Base-by-base conservation (phyloP, 1,140 invertebrate genomes). In the Drosophila littoralis region DNA sequence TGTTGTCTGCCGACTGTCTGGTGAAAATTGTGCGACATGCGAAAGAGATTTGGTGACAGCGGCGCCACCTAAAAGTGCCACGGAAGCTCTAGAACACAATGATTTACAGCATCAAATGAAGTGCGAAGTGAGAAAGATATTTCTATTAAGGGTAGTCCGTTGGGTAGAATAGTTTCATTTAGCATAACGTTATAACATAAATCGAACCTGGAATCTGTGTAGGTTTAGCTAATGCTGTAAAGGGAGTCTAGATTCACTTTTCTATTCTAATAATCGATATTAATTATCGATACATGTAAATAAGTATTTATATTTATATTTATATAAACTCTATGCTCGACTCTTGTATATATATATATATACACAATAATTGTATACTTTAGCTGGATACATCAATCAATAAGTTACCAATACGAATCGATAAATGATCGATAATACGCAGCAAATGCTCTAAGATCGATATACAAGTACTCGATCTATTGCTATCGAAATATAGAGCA, bases 1-100 rank as follows among this genome's bases (percentile, higher is more conserved):
- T 74, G 71, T 75, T 77, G 84, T 88, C 84, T 88, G 69, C 73
- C 51, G 28, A 46, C 69, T 89, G 84, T 89, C 80, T 88, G 83
- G 72, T 68, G 52, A 58, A 88, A 86, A 71, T 79, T 67, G 75
- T 77, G 50, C 75, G 70, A 68, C 55, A 73, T 67, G 63, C 70
- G 64, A 73, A 73, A 73, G 55, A 59, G 70, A 81, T 79, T 88
- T 86, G 79, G 79, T 79, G 84, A 85, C 81, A 84, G 70, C 61
- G 43, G 69, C 77, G 65, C 55, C 77, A 72, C 52, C 59, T 69
- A 13, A 68, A 63, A 38, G 57, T 36, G 46, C 66, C 66, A 36
- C 57, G 52, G 43, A 72, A 71, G 28, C 60, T 45, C 50, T 12
- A 69, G 9, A 66, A 66, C 52, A 58, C 13, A 42, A 74, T 63